Base-by-base conservation (phyloP, 2,797 vertebrate genomes). In the Pogoniulus pusillus region DNA sequence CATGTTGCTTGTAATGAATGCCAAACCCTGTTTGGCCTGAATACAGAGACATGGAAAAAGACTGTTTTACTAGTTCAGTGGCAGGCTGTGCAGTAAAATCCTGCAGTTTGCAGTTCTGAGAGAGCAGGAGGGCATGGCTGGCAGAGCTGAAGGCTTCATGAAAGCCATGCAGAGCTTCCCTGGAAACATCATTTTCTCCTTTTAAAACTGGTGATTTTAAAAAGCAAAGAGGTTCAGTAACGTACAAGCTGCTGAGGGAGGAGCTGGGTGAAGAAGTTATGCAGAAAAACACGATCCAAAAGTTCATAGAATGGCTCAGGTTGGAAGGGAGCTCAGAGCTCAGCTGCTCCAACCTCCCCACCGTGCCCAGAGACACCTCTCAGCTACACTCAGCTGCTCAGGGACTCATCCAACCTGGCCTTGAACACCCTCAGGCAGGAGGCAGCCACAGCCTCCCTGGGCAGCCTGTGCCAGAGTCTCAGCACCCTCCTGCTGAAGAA, bases 1-100 rank as follows among this genome's bases (percentile, higher is more conserved):
- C 32, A 65, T 82, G 82, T 69, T 53, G 37, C 79, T 91, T 90
- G 70, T 93, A 94, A 89, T 93, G 43, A 90, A 43, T 93, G 60
- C 93, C 4, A 10, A 1, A 14, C 85, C 66, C 14, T 72, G 47
- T 91, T 94, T 92, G 88, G 65, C 74, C 32, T 77, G 72, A 86
- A 80, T 82, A 53, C 24, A 22, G 30, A 78, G 72, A 43, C 62
- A 23, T 59, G 43, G 73, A 30, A 79, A 54, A 90, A 88, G 18
- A 69, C 26, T 64, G 30, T 12, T 80, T 51, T 74, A 20, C 54
- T 41, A 34, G 22, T 57, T 82, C 29, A 15, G 20, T 51, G 39
- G 10, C 89, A 73, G 64, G 84, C 59, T 12, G 43, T 82, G 30
- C 53, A 27, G 23, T 5, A 34, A 70, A 66, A 89, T 83, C 19